These are phyloP conservation scores for Coreoperca whiteheadi DNA, from an alignment of 2,113 vertebrate species.

Conservation along the genomic window DNA sequence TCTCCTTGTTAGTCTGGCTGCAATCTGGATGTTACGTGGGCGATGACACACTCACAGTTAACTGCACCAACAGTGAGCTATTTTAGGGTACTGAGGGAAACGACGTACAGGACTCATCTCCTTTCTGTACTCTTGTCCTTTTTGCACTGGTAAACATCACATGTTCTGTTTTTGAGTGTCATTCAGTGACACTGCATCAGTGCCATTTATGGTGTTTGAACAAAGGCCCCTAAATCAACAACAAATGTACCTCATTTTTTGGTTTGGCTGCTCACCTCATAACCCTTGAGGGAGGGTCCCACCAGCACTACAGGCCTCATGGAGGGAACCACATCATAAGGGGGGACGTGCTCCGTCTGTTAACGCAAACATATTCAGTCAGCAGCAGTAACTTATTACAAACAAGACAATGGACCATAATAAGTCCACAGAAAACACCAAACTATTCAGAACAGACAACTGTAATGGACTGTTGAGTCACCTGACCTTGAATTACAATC, in stretches of 20 bases:
- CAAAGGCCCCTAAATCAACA: not conserved
- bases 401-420: constrained; percentile 6
- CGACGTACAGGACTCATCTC: constrained; percentile 18
- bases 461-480: constrained; percentile 30
- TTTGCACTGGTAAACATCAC: not conserved
- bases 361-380: constrained; percentile 40
- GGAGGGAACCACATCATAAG: constrained; percentile 96
- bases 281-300: constrained; percentile 95
- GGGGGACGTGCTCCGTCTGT: constrained; percentile 93
- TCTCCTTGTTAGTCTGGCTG: constrained; percentile 53
- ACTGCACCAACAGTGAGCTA: constrained; percentile 45
- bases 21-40: constrained; percentile 55
- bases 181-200: not conserved
- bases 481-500: constrained; percentile 17
- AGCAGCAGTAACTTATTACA: constrained; percentile 23
- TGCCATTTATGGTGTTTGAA: not conserved
- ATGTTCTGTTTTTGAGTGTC: not conserved
- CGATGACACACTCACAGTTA: constrained; percentile 44
- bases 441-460: constrained; percentile 9
- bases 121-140: not conserved
- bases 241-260: not conserved
- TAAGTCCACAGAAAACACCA: constrained; percentile 8
- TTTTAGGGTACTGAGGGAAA: constrained; percentile 25
- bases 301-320: constrained; percentile 98
- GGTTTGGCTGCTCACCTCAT: constrained; percentile 87